Percentiles rank a stretch among this genome's conserved stretches.
These are phyloP conservation scores for Columba livia DNA, from an alignment of 2,113 vertebrate species.

Conservation along the genomic window DNA sequence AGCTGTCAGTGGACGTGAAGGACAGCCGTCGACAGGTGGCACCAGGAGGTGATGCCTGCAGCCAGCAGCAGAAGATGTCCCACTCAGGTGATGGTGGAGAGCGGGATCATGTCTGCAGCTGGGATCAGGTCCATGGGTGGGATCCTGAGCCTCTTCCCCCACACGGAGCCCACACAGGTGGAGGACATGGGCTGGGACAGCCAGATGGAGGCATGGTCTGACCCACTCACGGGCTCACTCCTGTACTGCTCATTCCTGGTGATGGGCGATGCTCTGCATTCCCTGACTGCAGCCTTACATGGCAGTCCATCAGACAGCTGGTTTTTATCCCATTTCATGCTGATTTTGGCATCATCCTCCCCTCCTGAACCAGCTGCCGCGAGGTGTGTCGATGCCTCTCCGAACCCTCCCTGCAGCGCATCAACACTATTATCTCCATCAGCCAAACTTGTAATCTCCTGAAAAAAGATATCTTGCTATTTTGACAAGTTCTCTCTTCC, in stretches of 20 bases:
- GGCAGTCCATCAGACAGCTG: neutral
- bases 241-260: neutral
- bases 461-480: constrained; percentile 38
- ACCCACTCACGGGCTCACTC: neutral
- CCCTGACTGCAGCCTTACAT: neutral
- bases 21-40: fast-evolving
- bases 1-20: neutral
- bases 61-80: neutral
- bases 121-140: neutral
- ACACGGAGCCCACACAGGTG: fast-evolving
- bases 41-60: neutral
- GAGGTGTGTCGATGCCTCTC: neutral
- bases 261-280: neutral
- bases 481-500: constrained; percentile 51
- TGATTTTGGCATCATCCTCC: constrained; percentile 9
- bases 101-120: neutral
- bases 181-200: neutral
- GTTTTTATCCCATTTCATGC: constrained; percentile 35
- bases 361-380: neutral
- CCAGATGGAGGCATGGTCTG: neutral
- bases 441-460: constrained; percentile 61
- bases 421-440: constrained; percentile 54
- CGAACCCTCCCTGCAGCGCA: neutral
- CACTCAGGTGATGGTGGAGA: neutral
- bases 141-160: neutral